Conservation (phyloP, 2,797 vertebrate genomes). For the Serranus cabrilla region DNA sequence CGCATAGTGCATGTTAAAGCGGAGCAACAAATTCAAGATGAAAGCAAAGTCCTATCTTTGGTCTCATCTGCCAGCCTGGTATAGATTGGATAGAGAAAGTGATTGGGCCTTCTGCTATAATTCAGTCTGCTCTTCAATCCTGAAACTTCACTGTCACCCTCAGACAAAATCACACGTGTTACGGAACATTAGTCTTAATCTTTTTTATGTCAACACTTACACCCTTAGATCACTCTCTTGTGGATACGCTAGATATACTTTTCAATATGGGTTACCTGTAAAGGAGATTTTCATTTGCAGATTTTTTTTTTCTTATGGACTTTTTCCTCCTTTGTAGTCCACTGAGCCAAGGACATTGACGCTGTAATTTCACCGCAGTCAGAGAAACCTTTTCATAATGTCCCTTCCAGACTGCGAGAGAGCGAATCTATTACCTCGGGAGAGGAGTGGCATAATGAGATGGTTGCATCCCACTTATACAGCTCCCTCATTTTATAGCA, state of each 20-base stretch:
- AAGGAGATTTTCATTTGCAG: conserved; percentile 41
- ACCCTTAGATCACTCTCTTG: conserved; percentile 27
- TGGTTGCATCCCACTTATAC: conserved; percentile 19
- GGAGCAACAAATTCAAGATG: conserved; percentile 73
- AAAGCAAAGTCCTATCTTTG: conserved; percentile 68
- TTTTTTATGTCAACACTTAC: conserved; percentile 49
- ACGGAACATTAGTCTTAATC: conserved; percentile 52
- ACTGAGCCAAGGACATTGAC: conserved; percentile 59
- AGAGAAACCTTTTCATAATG: conserved; percentile 66
- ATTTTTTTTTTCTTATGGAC: conserved; percentile 1
- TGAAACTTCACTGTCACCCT: conserved; percentile 43
- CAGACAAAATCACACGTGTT: conserved; percentile 40
- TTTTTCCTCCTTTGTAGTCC: conserved; percentile 55
- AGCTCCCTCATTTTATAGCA: conserved; percentile 4
- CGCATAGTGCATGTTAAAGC: conserved; percentile 58
- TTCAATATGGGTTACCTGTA: conserved; percentile 21
- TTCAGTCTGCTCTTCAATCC: conserved; percentile 58
- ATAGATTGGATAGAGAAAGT: conserved; percentile 57
- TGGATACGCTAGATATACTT: conserved; percentile 20
- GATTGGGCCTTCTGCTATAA: conserved; percentile 65
- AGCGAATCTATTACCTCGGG: conserved; percentile 45
- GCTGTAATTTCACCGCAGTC: conserved; percentile 59
- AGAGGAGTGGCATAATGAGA: conserved; percentile 36
- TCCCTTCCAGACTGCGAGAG: conserved; percentile 43
- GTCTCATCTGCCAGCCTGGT: conserved; percentile 65